Evolutionary conservation across 2,888 invertebrate genomes (phyloP).

Genomic region (Hyposoter dolosus): DNA sequence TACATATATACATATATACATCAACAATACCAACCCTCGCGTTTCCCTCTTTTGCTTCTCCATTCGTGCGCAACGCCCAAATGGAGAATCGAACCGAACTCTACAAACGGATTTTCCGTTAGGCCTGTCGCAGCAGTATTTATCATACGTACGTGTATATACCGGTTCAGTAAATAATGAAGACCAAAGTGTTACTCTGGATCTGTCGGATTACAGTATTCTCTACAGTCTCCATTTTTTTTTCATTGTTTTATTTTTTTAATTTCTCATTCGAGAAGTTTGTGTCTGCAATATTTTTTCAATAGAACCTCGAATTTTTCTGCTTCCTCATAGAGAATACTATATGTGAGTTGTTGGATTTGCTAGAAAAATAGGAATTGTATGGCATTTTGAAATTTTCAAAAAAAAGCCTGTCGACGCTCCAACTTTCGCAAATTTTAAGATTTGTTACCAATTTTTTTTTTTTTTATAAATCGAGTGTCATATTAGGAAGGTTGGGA

Average conservation of each 20-base stretch:
- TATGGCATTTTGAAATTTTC: too few species aligned
- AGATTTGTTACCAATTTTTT: too few species aligned
- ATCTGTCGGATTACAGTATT: background rate
- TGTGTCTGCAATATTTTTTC: too few species aligned
- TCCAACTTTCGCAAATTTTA: too few species aligned
- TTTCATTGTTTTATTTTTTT: background rate
- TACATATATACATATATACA: conserved; percentile 9
- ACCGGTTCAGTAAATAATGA: conserved; percentile 21
- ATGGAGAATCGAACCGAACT: conserved; percentile 12
- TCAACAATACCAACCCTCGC: conserved; percentile 10
- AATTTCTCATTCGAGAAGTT: background rate
- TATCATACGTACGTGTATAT: conserved; percentile 15
- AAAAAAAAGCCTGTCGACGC: too few species aligned
- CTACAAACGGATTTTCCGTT: conserved; percentile 31
- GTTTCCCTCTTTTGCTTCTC: conserved; percentile 37
- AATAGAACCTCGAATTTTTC: too few species aligned
- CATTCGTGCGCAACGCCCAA: conserved; percentile 36
- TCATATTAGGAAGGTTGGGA: too few species aligned
- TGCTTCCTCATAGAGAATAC: too few species aligned
- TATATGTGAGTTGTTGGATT: too few species aligned
- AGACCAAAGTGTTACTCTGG: background rate
- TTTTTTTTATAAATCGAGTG: too few species aligned
- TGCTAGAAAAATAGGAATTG: too few species aligned
- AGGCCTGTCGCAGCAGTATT: conserved; percentile 30
- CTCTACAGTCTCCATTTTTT: background rate